These are phyloP conservation scores for Metopolophium dirhodum DNA, from an alignment of 1,140 invertebrate genomes.

Conservation along the genomic window DNA sequence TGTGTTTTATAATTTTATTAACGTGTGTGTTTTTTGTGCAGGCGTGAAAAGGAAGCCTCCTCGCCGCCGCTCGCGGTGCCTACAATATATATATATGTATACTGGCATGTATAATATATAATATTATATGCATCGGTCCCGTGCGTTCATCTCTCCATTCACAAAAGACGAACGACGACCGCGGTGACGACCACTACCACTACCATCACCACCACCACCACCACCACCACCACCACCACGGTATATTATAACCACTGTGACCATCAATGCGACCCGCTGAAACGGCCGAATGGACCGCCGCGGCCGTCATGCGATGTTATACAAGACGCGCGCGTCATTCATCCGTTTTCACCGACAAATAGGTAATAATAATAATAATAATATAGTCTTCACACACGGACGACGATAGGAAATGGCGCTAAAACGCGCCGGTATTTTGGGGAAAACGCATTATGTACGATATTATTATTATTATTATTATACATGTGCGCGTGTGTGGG, in stretches of 20 bases:
- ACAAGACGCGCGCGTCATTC: neutral
- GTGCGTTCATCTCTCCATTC: slow-evolving; percentile 28
- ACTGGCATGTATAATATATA: neutral
- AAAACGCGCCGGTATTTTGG: slow-evolving; percentile 33
- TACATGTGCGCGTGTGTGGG: neutral
- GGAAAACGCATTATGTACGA: neutral
- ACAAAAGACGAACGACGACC: neutral
- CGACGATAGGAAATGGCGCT: slow-evolving; percentile 37
- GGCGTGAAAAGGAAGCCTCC: slow-evolving; percentile 50
- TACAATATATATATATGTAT: no score
- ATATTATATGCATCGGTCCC: neutral
- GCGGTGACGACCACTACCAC: neutral
- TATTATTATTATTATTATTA: no score
- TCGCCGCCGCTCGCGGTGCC: neutral
- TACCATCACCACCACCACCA: no score
- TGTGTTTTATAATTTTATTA: slow-evolving; percentile 50
- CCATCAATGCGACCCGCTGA: slow-evolving; percentile 1
- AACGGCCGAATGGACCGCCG: slow-evolving; percentile 2
- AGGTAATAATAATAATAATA: slow-evolving; percentile 18
- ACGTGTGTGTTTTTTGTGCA: slow-evolving; percentile 32
- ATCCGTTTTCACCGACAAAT: slow-evolving; percentile 39
- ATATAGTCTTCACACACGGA: slow-evolving; percentile 23
- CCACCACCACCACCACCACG: no score
- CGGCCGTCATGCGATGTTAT: neutral
- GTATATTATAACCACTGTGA: neutral